Conservation (phyloP, 2,113 vertebrate species). For the Muntiacus muntjak region DNA sequence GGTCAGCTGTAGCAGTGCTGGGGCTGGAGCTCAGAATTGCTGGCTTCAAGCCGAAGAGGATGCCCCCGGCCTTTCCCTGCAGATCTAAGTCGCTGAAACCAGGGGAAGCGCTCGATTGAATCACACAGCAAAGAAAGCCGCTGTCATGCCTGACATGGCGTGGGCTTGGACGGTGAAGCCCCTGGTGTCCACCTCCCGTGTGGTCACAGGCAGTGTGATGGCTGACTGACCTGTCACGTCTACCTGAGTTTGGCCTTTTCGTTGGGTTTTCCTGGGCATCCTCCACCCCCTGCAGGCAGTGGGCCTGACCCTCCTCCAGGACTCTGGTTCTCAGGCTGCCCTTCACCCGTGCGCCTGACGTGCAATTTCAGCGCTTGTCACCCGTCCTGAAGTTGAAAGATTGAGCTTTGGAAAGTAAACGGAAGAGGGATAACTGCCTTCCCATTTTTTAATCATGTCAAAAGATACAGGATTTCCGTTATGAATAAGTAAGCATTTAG, state of each 20-base stretch:
- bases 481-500: not conserved
- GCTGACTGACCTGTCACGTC: not conserved
- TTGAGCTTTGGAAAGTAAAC: not conserved
- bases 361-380: not conserved
- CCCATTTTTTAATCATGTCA: not conserved
- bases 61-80: not conserved
- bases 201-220: not conserved
- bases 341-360: fast-evolving
- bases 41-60: not conserved
- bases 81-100: not conserved
- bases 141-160: not conserved
- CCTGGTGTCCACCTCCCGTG: not conserved
- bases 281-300: not conserved
- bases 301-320: not conserved
- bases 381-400: not conserved
- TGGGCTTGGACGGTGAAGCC: not conserved
- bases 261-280: not conserved
- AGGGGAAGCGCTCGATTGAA: not conserved
- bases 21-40: not conserved
- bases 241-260: not conserved
- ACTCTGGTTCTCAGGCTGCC: not conserved
- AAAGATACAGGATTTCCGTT: not conserved
- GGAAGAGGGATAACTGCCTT: not conserved
- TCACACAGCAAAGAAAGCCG: not conserved
- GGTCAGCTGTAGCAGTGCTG: not conserved